Conservation (phyloP, 2,888 invertebrate genomes). For the Theretra japonica region DNA sequence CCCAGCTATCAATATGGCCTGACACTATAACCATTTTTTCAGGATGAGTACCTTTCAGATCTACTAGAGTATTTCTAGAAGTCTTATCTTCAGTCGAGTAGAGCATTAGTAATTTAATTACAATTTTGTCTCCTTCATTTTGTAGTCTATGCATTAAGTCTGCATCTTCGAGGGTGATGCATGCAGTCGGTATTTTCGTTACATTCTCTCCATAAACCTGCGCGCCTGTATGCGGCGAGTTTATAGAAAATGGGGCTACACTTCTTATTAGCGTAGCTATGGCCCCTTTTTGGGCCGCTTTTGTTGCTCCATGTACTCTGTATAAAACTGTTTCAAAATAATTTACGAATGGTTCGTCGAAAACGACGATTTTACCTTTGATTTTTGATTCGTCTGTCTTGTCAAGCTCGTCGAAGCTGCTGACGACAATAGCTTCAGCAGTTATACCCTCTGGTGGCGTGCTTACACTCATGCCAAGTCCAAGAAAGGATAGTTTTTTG, state of each 20-base stretch:
- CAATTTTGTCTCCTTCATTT: slow-evolving; percentile 71
- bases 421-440: slow-evolving; percentile 89
- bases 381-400: slow-evolving; percentile 75
- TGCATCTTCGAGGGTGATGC: slow-evolving; percentile 91
- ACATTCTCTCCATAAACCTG: slow-evolving; percentile 85
- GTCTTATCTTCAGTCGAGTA: slow-evolving; percentile 81
- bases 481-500: slow-evolving; percentile 86
- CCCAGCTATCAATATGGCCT: slow-evolving; percentile 95
- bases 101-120: slow-evolving; percentile 85
- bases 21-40: slow-evolving; percentile 89
- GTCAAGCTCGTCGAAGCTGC: slow-evolving; percentile 87
- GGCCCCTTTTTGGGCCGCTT: slow-evolving; percentile 89
- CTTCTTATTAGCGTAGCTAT: slow-evolving; percentile 89
- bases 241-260: slow-evolving; percentile 89
- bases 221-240: slow-evolving; percentile 90
- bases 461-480: slow-evolving; percentile 88
- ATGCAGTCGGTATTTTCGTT: slow-evolving; percentile 88
- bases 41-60: slow-evolving; percentile 83
- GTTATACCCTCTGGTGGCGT: slow-evolving; percentile 88
- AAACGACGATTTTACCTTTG: slow-evolving; percentile 90
- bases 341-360: slow-evolving; percentile 85
- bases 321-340: slow-evolving; percentile 89
- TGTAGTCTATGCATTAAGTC: slow-evolving; percentile 87
- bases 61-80: slow-evolving; percentile 90
- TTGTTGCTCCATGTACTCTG: slow-evolving; percentile 86